Evolutionary conservation across 64 coral and sea anemone genomes (phyloP).

Genomic region (Dendronephthya gigantea): DNA sequence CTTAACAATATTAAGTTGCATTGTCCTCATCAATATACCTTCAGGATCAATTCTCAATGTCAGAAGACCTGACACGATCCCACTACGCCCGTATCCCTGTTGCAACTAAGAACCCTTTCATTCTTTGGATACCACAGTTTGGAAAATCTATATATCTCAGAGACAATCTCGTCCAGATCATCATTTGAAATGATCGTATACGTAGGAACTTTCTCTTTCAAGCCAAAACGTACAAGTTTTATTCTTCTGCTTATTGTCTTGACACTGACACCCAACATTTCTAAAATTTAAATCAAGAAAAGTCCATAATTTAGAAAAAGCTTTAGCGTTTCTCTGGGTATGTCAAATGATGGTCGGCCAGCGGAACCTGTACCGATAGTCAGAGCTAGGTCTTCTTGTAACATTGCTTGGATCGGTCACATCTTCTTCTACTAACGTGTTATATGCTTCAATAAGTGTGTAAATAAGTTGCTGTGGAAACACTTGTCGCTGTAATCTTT

Average conservation of each 20-base stretch:
- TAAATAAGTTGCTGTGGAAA: background rate
- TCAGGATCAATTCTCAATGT: background rate
- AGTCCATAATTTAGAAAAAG: background rate
- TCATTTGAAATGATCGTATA: background rate
- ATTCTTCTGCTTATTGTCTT: constrained; percentile 1
- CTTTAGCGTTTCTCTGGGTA: background rate
- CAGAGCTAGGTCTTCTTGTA: background rate
- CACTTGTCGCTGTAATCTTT: background rate
- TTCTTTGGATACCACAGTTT: background rate
- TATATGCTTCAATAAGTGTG: background rate
- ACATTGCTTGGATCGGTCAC: background rate
- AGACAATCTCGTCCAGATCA: background rate
- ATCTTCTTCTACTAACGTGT: background rate
- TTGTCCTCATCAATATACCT: background rate
- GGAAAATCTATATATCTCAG: background rate
- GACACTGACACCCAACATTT: background rate
- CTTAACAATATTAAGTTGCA: background rate
- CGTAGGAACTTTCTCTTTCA: background rate
- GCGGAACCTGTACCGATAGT: background rate
- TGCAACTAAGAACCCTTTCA: background rate
- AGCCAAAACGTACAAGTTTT: background rate
- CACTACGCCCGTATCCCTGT: background rate
- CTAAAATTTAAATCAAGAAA: background rate
- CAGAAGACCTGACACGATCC: background rate
- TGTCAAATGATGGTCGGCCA: background rate